Conservation (phyloP, 1,140 invertebrate genomes). For the Caenorhabditis remanei region DNA sequence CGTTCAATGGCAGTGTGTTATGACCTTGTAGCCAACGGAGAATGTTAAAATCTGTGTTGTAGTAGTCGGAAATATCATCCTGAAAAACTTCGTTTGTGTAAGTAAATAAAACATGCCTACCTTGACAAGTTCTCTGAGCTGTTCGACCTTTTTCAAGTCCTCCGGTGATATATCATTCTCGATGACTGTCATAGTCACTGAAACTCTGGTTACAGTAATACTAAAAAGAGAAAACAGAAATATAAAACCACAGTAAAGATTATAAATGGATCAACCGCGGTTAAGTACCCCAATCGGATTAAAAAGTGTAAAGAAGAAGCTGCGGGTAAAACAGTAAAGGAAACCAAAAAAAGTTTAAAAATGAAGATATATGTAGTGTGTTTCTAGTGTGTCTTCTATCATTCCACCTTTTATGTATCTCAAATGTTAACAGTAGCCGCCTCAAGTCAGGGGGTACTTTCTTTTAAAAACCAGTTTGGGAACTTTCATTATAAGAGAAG, state of each 20-base stretch:
- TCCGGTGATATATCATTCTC: slow-evolving; percentile 52
- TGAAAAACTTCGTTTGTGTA: not conserved
- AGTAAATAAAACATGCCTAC: not conserved
- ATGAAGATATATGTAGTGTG: not conserved
- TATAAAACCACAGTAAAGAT: not conserved
- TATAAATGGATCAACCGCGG: no score
- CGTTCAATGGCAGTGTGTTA: slow-evolving; percentile 47
- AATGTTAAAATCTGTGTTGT: slow-evolving; percentile 72
- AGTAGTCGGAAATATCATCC: slow-evolving; percentile 70
- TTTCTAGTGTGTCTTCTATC: not conserved
- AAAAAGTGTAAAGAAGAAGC: no score
- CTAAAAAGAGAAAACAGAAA: not conserved
- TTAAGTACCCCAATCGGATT: not conserved
- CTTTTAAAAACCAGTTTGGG: slow-evolving; percentile 27
- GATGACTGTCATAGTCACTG: slow-evolving; percentile 57
- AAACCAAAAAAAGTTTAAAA: not conserved
- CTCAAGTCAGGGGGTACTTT: slow-evolving; percentile 49
- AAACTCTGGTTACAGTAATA: not conserved
- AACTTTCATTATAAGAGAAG: slow-evolving; percentile 22
- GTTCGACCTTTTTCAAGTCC: slow-evolving; percentile 60
- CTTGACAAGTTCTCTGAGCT: slow-evolving; percentile 67
- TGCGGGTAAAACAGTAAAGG: not conserved
- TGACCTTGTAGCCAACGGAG: slow-evolving; percentile 72
- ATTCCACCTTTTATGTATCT: slow-evolving; percentile 45
- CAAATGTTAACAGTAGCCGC: slow-evolving; percentile 36